Base-by-base conservation (phyloP, 2,113 vertebrate species). In the Tyto alba region DNA sequence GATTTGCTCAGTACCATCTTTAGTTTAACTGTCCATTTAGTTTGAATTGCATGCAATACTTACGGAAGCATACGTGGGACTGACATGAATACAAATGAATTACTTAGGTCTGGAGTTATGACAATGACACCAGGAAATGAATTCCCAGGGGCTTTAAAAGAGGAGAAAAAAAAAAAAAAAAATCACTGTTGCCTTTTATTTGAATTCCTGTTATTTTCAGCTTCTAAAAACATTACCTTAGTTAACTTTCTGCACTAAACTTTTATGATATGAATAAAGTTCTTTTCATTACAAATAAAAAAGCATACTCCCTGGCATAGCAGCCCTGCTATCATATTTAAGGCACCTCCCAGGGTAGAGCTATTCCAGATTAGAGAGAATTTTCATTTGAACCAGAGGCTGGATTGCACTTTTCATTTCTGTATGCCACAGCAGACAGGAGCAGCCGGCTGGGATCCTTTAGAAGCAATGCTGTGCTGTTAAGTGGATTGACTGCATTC, bases 341-440 rank as follows among this genome's bases (percentile, higher is more conserved):
- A 95, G 69, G 57, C 73, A 92, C 59, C 15, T 93, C 89, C 78
- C 93, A 60, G 38, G 93, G 79, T 64, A 95, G 77, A 84, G 71
- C 91, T 97, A 68, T 91, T 97, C 86, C 96, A 80, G 34, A 90
- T 90, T 62, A 72, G 63, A 97, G 64, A 94, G 94, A 80, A 80
- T 95, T 97, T 97, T 93, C 79, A 79, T 67, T 94, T 95, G 89
- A 96, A 90, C 66, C 60, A 85, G 63, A 85, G 74, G 76, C 25
- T 67, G 76, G 89, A 62, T 64, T 88, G 48, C 60, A 63, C 69
- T 90, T 95, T 82, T 88, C 66, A 87, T 91, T 95, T 57, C 90
- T 67, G 13, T 43, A 30, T 6, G 19, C 48, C 88, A 66, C 30
- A 40, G 91, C 19, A 34, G 73, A 60, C 41, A 72, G 67, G 64